Evolutionary conservation across 2,888 invertebrate genomes (phyloP).

Genomic region (Euzetes globulus): DNA sequence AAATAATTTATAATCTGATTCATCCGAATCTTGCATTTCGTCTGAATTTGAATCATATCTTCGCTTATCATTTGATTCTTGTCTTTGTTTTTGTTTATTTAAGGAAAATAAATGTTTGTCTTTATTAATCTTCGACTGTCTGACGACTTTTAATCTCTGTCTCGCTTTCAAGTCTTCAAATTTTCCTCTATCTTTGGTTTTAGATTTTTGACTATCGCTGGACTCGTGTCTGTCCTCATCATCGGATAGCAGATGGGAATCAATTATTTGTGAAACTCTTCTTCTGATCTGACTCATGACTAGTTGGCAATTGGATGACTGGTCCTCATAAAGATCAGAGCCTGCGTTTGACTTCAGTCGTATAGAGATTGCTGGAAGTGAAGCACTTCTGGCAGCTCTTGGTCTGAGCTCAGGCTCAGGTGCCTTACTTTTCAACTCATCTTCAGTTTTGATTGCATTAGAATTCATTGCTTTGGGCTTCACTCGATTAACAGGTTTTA

Average conservation of each 20-base stretch:
- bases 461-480: slow-evolving; percentile 11
- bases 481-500: slow-evolving; percentile 13
- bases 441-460: background rate
- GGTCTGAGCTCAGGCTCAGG: background rate
- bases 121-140: background rate
- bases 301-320: background rate
- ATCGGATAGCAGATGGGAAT: slow-evolving; percentile 14
- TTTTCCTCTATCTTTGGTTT: background rate
- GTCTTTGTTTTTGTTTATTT: background rate
- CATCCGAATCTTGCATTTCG: background rate
- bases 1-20: background rate
- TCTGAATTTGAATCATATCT: background rate
- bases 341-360: background rate
- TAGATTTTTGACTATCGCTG: background rate
- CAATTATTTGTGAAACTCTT: slow-evolving; percentile 20
- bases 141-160: background rate
- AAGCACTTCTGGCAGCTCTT: slow-evolving; percentile 19
- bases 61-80: background rate
- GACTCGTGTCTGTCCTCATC: background rate
- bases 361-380: background rate
- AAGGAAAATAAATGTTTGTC: background rate
- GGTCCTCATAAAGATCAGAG: background rate
- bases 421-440: background rate
- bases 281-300: background rate
- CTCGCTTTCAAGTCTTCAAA: too few relatives aligned